A percentile compares a stretch with the other conserved stretches of the same genome.
Conservation (phyloP, 2,888 invertebrate species). For the Acanthopleura granulata region DNA sequence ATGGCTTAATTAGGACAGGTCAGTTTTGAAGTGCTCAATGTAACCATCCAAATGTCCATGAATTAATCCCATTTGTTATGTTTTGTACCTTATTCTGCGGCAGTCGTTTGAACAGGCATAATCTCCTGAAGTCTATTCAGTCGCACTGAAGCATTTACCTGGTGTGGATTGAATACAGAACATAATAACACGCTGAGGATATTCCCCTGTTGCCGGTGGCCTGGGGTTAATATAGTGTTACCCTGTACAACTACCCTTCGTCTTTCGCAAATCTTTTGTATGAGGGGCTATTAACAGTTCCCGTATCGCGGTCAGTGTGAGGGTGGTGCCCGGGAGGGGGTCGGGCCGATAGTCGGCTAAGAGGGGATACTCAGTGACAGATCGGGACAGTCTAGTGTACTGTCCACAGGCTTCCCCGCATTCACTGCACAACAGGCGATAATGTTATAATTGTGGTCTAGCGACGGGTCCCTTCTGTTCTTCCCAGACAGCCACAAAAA, state of each 20-base stretch:
- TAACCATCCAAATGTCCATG: too few relatives aligned
- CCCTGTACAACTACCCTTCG: not conserved
- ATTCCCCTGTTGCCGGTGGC: not conserved
- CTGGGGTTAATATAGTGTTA: not conserved
- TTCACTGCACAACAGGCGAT: not conserved
- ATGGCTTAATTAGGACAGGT: too few relatives aligned
- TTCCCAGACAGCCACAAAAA: not conserved
- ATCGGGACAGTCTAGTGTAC: not conserved
- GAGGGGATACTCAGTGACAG: not conserved
- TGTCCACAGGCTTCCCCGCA: not conserved
- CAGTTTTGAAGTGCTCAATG: too few relatives aligned
- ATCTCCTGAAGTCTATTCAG: too few relatives aligned
- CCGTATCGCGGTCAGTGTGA: not conserved
- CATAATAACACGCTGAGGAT: not conserved
- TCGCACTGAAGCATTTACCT: not conserved
- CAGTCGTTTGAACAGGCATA: too few relatives aligned
- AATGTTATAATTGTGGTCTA: conserved; percentile 6
- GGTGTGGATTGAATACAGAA: not conserved
- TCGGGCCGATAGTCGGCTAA: not conserved
- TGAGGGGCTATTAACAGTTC: not conserved
- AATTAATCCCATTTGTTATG: too few relatives aligned
- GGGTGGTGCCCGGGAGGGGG: conserved; percentile 8
- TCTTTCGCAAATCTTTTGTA: not conserved
- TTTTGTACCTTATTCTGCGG: too few relatives aligned
- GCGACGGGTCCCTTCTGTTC: conserved; percentile 3